phyloP scores from a whole-genome alignment of 1,140 invertebrate species.

The Hestina assimilis region DNA sequence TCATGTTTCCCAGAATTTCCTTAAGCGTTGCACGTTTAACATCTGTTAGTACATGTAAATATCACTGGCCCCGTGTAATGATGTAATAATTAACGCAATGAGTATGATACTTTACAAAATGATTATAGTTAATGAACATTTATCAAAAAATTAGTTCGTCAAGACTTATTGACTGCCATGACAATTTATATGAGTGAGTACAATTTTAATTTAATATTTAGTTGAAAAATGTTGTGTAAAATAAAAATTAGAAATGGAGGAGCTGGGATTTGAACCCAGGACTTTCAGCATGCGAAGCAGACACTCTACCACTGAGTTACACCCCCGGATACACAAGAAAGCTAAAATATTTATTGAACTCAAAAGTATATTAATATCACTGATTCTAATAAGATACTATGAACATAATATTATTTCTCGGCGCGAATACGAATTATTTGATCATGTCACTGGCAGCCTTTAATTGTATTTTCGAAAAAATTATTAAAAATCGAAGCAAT shows the following conservation, averaged over 20 bases:
- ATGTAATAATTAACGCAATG: constrained; percentile 1
- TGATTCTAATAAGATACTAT: too few relatives aligned
- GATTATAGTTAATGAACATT: too few relatives aligned
- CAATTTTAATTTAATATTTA: neutral
- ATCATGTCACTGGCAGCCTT: too few relatives aligned
- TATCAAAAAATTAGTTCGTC: too few relatives aligned
- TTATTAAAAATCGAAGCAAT: too few relatives aligned
- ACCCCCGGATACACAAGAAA: constrained; percentile 59
- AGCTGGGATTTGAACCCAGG: constrained; percentile 87
- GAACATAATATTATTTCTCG: too few relatives aligned
- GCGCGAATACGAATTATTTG: too few relatives aligned
- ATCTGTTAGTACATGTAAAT: constrained; percentile 19
- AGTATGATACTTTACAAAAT: neutral
- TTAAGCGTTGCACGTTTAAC: constrained; percentile 10
- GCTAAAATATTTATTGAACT: neutral
- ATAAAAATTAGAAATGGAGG: constrained; percentile 41
- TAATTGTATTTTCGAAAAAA: too few relatives aligned
- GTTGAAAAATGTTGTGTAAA: neutral
- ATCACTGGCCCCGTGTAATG: constrained; percentile 6
- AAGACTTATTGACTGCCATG: too few relatives aligned
- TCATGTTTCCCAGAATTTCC: constrained; percentile 30
- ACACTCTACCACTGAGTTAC: constrained; percentile 89
- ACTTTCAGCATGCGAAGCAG: constrained; percentile 88
- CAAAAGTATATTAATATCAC: too few relatives aligned
- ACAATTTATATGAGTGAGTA: too few relatives aligned